phyloP scores from a whole-genome alignment of 2,888 invertebrate species.

The Drosophila buzzatii region DNA sequence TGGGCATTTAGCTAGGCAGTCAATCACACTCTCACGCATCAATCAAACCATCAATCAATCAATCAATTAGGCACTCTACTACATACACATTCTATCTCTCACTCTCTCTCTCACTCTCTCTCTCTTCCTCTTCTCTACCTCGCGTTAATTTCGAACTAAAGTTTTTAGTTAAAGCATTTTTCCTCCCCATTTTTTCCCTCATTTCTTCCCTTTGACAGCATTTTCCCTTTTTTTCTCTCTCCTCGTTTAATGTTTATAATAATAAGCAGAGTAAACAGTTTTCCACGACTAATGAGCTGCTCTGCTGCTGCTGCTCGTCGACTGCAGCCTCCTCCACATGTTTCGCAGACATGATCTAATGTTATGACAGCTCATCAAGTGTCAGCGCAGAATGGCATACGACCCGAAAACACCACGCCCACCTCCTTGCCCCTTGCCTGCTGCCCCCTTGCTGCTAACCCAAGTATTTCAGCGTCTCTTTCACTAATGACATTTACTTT shows the following conservation, averaged over 20 bases:
- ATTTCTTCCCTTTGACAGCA: neutral
- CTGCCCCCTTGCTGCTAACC: neutral
- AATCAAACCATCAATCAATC: conserved; percentile 67
- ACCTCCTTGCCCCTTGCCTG: neutral
- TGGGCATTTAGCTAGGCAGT: conserved; percentile 36
- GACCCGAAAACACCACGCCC: conserved; percentile 6
- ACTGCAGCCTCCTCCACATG: conserved; percentile 23
- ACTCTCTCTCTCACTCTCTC: neutral
- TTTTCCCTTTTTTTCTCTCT: conserved; percentile 17
- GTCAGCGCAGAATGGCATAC: conserved; percentile 63
- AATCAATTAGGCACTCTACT: conserved; percentile 65
- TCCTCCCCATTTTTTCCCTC: neutral
- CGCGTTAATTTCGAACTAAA: conserved; percentile 53
- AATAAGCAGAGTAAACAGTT: conserved; percentile 78
- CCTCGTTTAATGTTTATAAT: conserved; percentile 67
- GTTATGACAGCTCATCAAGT: conserved; percentile 84
- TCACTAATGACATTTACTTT: conserved; percentile 80
- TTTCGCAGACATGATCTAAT: conserved; percentile 78
- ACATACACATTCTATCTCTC: neutral
- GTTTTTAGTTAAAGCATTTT: conserved; percentile 63
- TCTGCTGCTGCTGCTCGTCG: conserved; percentile 30
- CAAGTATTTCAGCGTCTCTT: conserved; percentile 39
- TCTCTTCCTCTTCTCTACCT: neutral
- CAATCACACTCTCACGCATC: conserved; percentile 58
- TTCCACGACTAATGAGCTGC: conserved; percentile 71